Evolutionary conservation across 2,888 invertebrate species (phyloP).

Genomic region (Leptinotarsa haldemani): DNA sequence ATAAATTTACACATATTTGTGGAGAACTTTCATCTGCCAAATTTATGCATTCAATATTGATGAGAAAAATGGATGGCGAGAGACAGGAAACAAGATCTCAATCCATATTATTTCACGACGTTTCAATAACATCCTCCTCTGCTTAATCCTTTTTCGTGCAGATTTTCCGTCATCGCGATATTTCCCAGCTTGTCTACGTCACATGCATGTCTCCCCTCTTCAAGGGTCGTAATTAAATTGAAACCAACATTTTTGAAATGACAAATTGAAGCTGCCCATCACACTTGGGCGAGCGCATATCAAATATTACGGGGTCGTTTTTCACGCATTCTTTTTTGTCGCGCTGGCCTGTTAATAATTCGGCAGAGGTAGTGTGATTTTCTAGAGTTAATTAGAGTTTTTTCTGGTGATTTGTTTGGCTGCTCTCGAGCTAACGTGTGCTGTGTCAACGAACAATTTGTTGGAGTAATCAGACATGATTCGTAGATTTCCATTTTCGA

Average conservation of each 20-base stretch:
- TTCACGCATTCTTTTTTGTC: conserved; percentile 29
- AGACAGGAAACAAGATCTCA: too few relatives aligned
- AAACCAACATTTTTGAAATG: conserved; percentile 19
- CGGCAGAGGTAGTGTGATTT: conserved; percentile 25
- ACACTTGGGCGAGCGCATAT: conserved; percentile 24
- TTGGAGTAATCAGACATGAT: not conserved
- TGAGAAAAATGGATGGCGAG: too few relatives aligned
- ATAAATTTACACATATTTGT: too few relatives aligned
- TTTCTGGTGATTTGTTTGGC: conserved; percentile 31
- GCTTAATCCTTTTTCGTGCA: not conserved
- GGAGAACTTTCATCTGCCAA: too few relatives aligned
- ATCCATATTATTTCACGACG: too few relatives aligned
- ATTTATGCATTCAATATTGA: too few relatives aligned
- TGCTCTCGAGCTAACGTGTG: not conserved
- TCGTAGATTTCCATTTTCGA: not conserved
- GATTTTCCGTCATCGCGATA: not conserved
- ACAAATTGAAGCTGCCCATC: conserved; percentile 29
- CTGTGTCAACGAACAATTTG: conserved; percentile 25
- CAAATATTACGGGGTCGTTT: conserved; percentile 26
- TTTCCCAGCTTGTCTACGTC: not conserved
- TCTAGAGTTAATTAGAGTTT: conserved; percentile 31
- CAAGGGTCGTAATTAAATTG: conserved; percentile 13
- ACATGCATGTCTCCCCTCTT: conserved; percentile 15
- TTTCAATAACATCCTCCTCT: too few relatives aligned
- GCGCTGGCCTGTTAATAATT: conserved; percentile 26